Evolutionary conservation across 2,888 invertebrate species (phyloP), one percentile per base, ranked within the genome.

Genomic region (Eupithecia abbreviata): DNA sequence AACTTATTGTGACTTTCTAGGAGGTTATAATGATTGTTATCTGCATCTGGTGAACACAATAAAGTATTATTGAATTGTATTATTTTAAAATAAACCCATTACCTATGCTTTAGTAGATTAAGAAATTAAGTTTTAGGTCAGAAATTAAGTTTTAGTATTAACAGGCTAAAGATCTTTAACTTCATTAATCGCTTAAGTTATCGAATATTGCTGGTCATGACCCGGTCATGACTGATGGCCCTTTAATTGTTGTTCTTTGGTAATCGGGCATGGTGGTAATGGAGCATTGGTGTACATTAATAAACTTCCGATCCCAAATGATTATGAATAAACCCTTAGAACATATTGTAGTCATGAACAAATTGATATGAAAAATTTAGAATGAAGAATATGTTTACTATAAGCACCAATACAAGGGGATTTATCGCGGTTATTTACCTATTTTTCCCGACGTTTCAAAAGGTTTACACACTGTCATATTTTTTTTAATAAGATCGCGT

Each of bases 141-240:
- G 18, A 58, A 58, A 7, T n/a, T n/a, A n/a, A n/a, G n/a, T n/a
- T n/a, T n/a, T n/a, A n/a, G 58, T 18, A 18, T 2, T 18, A 55
- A 55, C 51, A 15, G n/a, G n/a, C 2, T n/a, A n/a, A 7, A 55
- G 55, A 55, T 3, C 18, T 58, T 58, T 58, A 58, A 58, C 58
- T 18, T 10, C 10, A n/a, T 58, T 58, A 58, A 58, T 58, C 6
- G 9, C 18, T 42, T 2, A 43, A 15, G n/a, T 9, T 68, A 18
- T 68, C 18, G 30, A 68, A 68, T 47, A 18, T 47, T 47, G 68
- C 45, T 10, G 18, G 45, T 45, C 45, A 45, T n/a, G 55, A 55
- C 55, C n/a, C 9, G 71, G 51, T 45, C 41, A 58, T 71, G 55
- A 71, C 42, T 71, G 43, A 71, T 71, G 55, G 71, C 58, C 18